Base-by-base conservation (phyloP, 2,888 invertebrate species). In the Apodemia hepburni region DNA sequence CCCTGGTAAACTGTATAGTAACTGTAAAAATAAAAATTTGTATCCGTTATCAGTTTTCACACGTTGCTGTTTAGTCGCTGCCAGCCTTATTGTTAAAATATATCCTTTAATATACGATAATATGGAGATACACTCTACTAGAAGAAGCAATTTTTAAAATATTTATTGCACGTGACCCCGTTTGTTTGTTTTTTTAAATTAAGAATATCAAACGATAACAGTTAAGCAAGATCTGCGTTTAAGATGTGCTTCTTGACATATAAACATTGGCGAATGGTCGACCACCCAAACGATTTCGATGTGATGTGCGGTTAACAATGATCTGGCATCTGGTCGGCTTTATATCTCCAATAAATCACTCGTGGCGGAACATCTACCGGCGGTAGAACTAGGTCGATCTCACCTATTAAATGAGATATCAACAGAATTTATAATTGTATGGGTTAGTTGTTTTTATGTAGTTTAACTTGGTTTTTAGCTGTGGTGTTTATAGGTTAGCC, bases 281-380 rank as follows among this genome's bases (percentile, higher is more conserved):
- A 79, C 86, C 85, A 82, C 82, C 81, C 83, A 81, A 75, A 77
- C 71, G 69, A 70, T 68, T 75, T 70, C n/a, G 70, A 11, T 71
- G 68, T 74, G 77, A 76, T 78, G 73, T 75, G 75, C 71, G 78
- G 79, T 75, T 70, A 69, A 71, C 72, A 74, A 79, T 78, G 78
- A 80, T 80, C 75, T 73, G 73, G 74, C 85, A 82, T 83, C 81
- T 84, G 86, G 74, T 72, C 68, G 74, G 74, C 81, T 89, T 87
- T 85, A 88, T 85, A 81, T 73, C 73, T 71, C 69, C 75, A 76
- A 85, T 88, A 89, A 89, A 89, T 88, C 85, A 85, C 79, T 68
- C 69, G 69, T 8, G 71, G 73, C 75, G 80, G 80, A 79, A 78
- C 74, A 80, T 80, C 79, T 79, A 80, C 79, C 75, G 78, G 78